These are phyloP conservation scores for Lepilemur septentrionalis DNA, from an alignment of 2,797 vertebrate species.

Conservation along the genomic window DNA sequence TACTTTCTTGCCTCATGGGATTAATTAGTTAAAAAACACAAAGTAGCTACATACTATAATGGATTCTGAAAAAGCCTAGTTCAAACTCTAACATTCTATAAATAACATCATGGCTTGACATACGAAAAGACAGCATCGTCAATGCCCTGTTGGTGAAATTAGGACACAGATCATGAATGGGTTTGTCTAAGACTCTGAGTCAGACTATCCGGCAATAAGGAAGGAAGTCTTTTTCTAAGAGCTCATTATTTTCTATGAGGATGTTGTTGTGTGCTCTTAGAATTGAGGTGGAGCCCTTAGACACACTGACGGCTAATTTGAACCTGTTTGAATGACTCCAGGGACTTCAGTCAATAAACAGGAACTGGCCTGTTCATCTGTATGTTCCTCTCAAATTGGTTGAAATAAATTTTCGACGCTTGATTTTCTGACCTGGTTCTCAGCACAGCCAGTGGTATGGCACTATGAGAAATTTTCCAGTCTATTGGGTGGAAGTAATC, in stretches of 20 bases:
- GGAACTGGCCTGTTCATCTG: conserved; percentile 45
- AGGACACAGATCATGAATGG: conserved; percentile 42
- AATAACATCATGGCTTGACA: conserved; percentile 25
- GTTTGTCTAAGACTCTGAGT: conserved; percentile 30
- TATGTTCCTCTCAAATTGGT: conserved; percentile 57
- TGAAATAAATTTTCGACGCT: conserved; percentile 65
- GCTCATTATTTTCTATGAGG: conserved; percentile 5
- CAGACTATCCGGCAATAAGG: neutral
- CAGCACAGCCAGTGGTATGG: conserved; percentile 14
- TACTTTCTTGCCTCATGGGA: neutral
- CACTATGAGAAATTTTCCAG: conserved; percentile 65
- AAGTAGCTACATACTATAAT: neutral
- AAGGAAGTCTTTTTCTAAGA: conserved; percentile 34
- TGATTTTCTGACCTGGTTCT: conserved; percentile 70
- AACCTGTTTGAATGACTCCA: conserved; percentile 41
- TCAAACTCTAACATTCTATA: conserved; percentile 17
- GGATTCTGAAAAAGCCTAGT: conserved; percentile 40
- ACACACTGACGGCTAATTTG: neutral
- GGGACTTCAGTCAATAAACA: conserved; percentile 55
- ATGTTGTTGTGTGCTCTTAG: neutral
- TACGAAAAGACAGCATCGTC: neutral
- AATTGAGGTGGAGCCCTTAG: conserved; percentile 27
- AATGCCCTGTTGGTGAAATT: conserved; percentile 41
- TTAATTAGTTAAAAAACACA: conserved; percentile 52
- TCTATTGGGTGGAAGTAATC: conserved; percentile 57